These are phyloP conservation scores for Bellardia pandia DNA, from an alignment of 2,888 invertebrate species.

Conservation along the genomic window DNA sequence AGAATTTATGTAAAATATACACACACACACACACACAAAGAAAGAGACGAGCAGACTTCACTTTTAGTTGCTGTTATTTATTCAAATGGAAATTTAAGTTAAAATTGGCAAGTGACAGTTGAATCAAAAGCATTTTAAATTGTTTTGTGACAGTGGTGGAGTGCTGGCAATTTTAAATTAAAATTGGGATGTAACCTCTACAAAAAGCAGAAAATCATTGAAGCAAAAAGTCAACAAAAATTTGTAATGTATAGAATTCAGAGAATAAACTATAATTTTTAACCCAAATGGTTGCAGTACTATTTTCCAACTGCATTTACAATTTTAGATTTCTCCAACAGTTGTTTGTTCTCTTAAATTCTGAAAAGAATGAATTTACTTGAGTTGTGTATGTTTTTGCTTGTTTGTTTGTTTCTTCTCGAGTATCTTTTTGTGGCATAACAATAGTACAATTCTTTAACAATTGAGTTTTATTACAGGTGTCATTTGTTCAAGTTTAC, in stretches of 20 bases:
- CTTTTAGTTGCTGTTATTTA: conserved; percentile 42
- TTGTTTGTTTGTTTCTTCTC: not conserved
- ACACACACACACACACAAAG: not conserved
- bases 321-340: not conserved
- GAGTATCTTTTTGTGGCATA: conserved; percentile 3
- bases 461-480: conserved; percentile 44
- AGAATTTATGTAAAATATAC: not conserved
- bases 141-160: conserved; percentile 17
- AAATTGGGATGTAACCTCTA: not conserved
- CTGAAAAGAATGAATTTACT: conserved; percentile 10
- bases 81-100: conserved; percentile 65
- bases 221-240: conserved; percentile 20
- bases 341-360: conserved; percentile 14
- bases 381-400: not conserved
- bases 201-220: conserved; percentile 13
- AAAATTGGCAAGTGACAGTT: conserved; percentile 67
- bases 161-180: conserved; percentile 32
- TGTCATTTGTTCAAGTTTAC: not conserved
- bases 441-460: conserved; percentile 3
- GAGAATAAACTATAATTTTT: not conserved
- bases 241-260: not conserved
- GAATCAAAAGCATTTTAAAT: conserved; percentile 56
- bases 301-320: not conserved
- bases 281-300: not conserved
- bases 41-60: not conserved